phyloP scores from a whole-genome alignment of 2,113 vertebrate genomes.

The Campylorhamphus procurvoides region DNA sequence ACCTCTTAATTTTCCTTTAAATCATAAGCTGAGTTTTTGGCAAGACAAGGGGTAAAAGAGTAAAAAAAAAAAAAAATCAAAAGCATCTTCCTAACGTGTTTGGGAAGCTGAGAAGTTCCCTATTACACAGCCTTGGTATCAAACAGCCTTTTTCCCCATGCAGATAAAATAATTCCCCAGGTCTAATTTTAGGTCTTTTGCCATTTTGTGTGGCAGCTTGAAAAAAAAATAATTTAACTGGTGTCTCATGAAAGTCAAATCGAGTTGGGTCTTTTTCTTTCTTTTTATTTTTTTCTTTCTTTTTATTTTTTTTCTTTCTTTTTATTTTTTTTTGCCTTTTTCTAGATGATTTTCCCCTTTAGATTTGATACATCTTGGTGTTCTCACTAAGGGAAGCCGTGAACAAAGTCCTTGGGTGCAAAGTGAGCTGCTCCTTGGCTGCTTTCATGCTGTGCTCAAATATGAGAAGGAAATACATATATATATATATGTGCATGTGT shows the following conservation, averaged over 20 bases:
- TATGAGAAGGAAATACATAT: neutral
- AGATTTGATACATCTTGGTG: neutral
- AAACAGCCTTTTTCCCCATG: conserved; percentile 2
- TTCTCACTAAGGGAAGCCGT: neutral
- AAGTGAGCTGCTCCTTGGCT: neutral
- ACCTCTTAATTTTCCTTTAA: conserved; percentile 8
- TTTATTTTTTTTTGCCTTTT: neutral
- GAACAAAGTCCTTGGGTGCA: conserved; percentile 38
- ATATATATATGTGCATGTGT: neutral
- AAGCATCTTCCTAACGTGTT: neutral
- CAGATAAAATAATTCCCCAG: conserved; percentile 49
- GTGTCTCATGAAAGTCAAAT: conserved; percentile 66
- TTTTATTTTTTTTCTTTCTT: neutral
- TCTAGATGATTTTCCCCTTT: neutral
- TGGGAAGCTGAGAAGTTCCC: neutral
- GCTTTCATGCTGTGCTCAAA: conserved; percentile 21
- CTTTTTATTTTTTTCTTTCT: neutral
- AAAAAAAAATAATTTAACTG: neutral
- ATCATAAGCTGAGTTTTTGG: neutral
- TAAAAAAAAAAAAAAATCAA: neutral
- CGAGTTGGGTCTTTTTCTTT: neutral
- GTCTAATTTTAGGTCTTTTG: conserved; percentile 35
- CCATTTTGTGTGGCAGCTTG: neutral
- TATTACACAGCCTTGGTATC: neutral
- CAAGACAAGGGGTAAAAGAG: neutral